These are phyloP conservation scores for Poecilobothrus nobilitatus DNA, from an alignment of 2,888 invertebrate genomes.

Conservation along the genomic window DNA sequence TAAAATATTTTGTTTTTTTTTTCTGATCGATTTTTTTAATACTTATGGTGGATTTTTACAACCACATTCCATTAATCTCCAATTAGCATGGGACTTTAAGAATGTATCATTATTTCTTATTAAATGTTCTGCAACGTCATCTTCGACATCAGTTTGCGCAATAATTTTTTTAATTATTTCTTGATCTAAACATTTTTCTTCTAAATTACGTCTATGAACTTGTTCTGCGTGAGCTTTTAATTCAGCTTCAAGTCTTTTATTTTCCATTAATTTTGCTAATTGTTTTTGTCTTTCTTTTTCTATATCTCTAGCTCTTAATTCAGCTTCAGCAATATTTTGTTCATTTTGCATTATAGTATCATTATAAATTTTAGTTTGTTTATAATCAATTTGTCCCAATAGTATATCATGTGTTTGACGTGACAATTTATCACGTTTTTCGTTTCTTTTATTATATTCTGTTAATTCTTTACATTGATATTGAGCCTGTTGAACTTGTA, in stretches of 20 bases:
- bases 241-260: neutral
- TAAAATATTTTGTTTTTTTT: too few species aligned
- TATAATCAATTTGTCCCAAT: neutral
- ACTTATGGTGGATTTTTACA: neutral
- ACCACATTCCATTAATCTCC: neutral
- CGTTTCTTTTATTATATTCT: neutral
- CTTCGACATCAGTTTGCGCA: neutral
- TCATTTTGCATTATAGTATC: neutral
- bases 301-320: neutral
- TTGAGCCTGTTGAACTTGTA: neutral
- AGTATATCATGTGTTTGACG: neutral
- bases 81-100: neutral
- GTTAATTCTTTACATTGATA: neutral
- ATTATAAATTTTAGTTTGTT: neutral
- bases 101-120: neutral
- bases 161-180: neutral
- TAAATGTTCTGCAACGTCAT: neutral
- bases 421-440: neutral
- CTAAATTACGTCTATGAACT: too few species aligned
- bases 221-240: neutral
- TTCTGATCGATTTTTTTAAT: too few species aligned
- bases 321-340: neutral
- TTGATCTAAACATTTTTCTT: neutral
- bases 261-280: neutral
- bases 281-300: neutral